These are phyloP conservation scores for Podargus strigoides DNA, from an alignment of 2,797 vertebrate genomes.

Conservation along the genomic window DNA sequence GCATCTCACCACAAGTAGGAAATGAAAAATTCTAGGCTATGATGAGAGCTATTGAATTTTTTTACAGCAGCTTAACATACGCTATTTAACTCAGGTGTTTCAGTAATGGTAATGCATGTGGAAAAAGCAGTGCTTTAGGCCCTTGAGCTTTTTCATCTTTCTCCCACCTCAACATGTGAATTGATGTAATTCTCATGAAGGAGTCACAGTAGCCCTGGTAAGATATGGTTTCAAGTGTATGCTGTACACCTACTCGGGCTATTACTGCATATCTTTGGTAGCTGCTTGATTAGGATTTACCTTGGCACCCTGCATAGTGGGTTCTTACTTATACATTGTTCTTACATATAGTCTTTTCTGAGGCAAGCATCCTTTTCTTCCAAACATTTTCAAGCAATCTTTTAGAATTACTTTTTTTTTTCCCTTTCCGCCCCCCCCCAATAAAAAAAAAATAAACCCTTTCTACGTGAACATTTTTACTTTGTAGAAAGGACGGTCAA, in stretches of 20 bases:
- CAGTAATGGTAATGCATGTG: constrained; percentile 15
- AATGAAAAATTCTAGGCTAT: constrained; percentile 62
- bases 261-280: background rate
- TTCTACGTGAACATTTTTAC: background rate
- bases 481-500: background rate
- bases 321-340: background rate
- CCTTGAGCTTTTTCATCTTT: constrained; percentile 9
- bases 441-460: background rate
- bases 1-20: constrained; percentile 57
- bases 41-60: constrained; percentile 45
- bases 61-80: constrained; percentile 45
- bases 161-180: background rate
- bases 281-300: background rate
- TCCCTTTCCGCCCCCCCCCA: accelerated
- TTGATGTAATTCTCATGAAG: background rate
- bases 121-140: constrained; percentile 10
- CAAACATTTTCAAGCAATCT: background rate
- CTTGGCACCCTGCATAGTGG: background rate
- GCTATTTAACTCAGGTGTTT: constrained; percentile 60
- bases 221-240: background rate
- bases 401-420: background rate
- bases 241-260: background rate
- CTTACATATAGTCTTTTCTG: accelerated
- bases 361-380: background rate
- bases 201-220: background rate